phyloP scores from a whole-genome alignment of 2,888 invertebrate genomes.

The Drosophila rubida region DNA sequence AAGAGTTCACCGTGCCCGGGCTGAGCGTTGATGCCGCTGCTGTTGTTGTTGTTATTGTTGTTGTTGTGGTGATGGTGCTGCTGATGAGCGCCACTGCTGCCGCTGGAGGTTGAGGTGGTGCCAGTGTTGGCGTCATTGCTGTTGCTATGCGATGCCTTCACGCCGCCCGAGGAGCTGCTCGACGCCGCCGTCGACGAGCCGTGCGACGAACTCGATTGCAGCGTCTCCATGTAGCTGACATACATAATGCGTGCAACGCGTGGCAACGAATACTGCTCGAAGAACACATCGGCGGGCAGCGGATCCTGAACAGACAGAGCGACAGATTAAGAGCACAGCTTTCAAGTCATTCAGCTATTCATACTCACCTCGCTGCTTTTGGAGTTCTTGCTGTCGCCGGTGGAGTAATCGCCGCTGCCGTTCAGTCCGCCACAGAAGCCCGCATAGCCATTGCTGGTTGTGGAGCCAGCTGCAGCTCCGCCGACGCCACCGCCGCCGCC shows the following conservation, averaged over 20 bases:
- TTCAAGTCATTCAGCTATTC: not conserved
- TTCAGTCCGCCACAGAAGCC: constrained; percentile 68
- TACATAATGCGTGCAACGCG: constrained; percentile 83
- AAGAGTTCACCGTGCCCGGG: constrained; percentile 81
- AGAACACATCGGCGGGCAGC: constrained; percentile 83
- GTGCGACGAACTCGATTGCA: constrained; percentile 84
- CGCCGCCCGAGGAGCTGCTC: constrained; percentile 75
- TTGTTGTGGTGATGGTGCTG: constrained; percentile 44
- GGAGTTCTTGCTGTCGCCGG: constrained; percentile 85
- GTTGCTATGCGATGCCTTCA: constrained; percentile 34
- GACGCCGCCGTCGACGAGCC: constrained; percentile 84
- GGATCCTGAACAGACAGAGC: constrained; percentile 76
- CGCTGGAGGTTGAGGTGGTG: constrained; percentile 52
- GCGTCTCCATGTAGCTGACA: constrained; percentile 82
- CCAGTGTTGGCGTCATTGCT: constrained; percentile 26
- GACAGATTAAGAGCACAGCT: constrained; percentile 52
- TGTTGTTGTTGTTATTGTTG: constrained; percentile 27
- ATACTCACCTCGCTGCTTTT: constrained; percentile 83
- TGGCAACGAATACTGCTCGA: constrained; percentile 84
- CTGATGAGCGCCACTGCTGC: constrained; percentile 40
- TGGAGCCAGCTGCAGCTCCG: not conserved
- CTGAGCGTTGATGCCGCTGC: constrained; percentile 37
- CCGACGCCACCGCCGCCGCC: constrained; percentile 36
- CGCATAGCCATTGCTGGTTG: constrained; percentile 6
- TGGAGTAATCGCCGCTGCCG: constrained; percentile 84